These are phyloP conservation scores for Pangasianodon gigas DNA, from an alignment of 2,113 vertebrate species.

Conservation along the genomic window DNA sequence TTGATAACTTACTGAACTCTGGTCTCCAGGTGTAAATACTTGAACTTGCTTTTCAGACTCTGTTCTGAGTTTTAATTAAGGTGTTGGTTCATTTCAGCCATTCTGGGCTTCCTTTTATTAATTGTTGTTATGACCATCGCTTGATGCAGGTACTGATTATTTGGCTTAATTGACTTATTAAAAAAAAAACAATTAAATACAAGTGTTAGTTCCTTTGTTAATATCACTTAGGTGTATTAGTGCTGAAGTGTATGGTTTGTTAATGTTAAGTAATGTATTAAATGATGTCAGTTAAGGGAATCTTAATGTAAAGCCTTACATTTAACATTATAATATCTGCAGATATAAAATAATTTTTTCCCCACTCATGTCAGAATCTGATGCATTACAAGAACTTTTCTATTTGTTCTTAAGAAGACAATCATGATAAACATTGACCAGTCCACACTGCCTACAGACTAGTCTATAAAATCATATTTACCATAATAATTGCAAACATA, in stretches of 20 bases:
- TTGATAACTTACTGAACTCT: background rate
- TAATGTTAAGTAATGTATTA: background rate
- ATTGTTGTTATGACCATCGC: background rate
- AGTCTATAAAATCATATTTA: background rate
- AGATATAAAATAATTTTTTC: background rate
- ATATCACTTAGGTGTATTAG: background rate
- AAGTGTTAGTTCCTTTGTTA: background rate
- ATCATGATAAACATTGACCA: background rate
- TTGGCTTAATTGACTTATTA: background rate
- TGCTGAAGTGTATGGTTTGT: background rate
- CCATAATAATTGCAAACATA: background rate
- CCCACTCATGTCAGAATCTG: background rate
- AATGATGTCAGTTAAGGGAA: background rate
- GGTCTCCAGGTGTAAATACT: background rate
- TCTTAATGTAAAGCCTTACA: background rate
- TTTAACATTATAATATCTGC: background rate
- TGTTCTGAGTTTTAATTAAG: background rate
- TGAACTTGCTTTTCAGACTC: background rate
- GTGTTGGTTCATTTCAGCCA: background rate
- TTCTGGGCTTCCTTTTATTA: background rate
- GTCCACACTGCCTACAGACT: background rate
- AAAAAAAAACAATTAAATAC: background rate
- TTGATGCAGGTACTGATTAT: background rate
- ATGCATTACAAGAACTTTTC: background rate
- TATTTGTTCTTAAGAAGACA: background rate